Base-by-base conservation (phyloP, 2,797 vertebrate genomes). In the Esox masquinongy region DNA sequence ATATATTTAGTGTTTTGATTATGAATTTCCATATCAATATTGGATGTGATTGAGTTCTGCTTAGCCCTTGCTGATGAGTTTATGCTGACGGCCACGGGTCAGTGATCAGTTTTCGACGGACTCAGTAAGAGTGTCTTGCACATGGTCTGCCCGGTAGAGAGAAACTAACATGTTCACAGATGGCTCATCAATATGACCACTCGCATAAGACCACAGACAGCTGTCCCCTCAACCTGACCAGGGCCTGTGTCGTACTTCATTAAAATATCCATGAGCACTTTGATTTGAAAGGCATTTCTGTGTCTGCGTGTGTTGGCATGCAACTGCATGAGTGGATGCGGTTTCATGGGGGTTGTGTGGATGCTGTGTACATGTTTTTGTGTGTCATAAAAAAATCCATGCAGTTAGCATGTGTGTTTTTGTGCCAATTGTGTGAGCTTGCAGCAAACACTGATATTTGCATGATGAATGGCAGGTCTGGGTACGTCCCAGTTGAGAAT, bases 71-170 rank as follows among this genome's bases (percentile, higher is more conserved):
- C n/a, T 12, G 56, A 22, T 59, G 56, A 59, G 22, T 59, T 59
- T 24, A 9, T 56, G 19, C 53, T 7, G 17, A n/a, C 9, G n/a
- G 56, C 3, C 56, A 59, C 22, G n/a, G 56, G 56, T 59, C 64
- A 29, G 29, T 34, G 29, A 15, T 14, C 26, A 17, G 39, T 69
- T 16, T 69, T 77, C 68, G 73, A 82, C 74, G 75, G 83, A 81
- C 16, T 49, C n/a, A 5, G n/a, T 50, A 47, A 4, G 19, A 15
- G n/a, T 70, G 36, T 51, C 34, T 24, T 7, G 56, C 56, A 24
- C 56, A 22, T 22, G n/a, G 11, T n/a, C 56, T 12, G 56, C 56
- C 56, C 22, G n/a, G 56, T 24, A 59, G 56, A 22, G 22, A 22
- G 22, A 22, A 12, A 64, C 24, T 11, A 68, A 31, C 34, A 9